Conservation (phyloP, 2,797 vertebrate species). For the Malacoctenus gilli region DNA sequence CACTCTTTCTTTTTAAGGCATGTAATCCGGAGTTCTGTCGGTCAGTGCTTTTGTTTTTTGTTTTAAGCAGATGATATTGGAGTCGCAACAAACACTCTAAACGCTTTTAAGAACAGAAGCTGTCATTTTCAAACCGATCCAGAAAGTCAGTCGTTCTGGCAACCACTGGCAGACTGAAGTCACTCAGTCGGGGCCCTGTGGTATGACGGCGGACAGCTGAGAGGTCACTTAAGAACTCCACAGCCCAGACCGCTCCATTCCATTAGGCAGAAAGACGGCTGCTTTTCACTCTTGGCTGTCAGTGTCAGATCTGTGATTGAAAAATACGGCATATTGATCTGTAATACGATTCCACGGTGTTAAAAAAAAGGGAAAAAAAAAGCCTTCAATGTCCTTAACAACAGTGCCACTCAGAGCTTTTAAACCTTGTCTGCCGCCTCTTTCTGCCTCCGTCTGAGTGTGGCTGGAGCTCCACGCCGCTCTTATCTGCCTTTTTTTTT, state of each 20-base stretch:
- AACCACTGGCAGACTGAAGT: too few species aligned
- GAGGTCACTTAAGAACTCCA: constrained; percentile 18
- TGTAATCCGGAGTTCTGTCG: too few species aligned
- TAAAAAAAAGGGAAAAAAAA: constrained; percentile 6
- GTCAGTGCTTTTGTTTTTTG: too few species aligned
- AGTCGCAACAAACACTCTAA: too few species aligned
- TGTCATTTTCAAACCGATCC: too few species aligned
- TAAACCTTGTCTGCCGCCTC: background rate
- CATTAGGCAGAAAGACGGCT: constrained; percentile 23
- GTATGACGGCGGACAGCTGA: background rate
- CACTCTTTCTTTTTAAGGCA: too few species aligned
- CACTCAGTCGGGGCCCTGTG: constrained; percentile 1
- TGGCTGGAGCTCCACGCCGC: background rate
- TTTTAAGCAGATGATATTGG: too few species aligned
- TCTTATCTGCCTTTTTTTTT: background rate
- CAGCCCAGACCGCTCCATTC: constrained; percentile 24
- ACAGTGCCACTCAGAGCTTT: constrained; percentile 11
- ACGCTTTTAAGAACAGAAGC: too few species aligned
- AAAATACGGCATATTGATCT: constrained; percentile 36
- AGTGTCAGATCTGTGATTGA: constrained; percentile 27
- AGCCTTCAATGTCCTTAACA: constrained; percentile 1
- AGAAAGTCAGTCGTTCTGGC: too few species aligned
- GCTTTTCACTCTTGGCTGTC: constrained; percentile 17
- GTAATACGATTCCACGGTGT: constrained; percentile 11
- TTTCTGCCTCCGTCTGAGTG: background rate